Base-by-base conservation (phyloP, 2,797 vertebrate species). In the Champsocephalus gunnari region DNA sequence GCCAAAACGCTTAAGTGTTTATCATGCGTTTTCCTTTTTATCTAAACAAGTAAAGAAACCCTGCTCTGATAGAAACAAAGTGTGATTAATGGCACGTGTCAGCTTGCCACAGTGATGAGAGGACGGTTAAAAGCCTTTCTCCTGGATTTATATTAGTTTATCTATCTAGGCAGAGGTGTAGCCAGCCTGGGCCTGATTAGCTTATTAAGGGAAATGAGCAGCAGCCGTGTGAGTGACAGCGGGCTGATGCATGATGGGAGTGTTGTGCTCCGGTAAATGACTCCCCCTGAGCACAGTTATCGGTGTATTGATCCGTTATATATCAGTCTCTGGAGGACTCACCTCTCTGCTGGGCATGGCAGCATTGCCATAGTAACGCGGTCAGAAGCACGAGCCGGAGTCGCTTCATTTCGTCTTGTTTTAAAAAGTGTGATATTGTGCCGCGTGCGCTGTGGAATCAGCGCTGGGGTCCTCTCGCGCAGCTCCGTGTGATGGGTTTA, bases 331-430 rank as follows among this genome's bases (percentile, higher is more conserved):
- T 12, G 3, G 28, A 13, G 62, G 48, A 86, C 93, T 94, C 80
- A 94, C 93, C 93, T 91, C 92, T 92, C 77, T 93, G 93, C 88
- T 92, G 90, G 60, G 67, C 79, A 14, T 19, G 57, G 87, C 86
- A 73, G 66, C 78, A 81, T 87, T 84, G 90, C 90, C 90, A 92
- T 82, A 92, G 89, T 81, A 91, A 86, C 86, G 84, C 80, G 63
- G 75, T 12, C 4, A 91, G 47, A 19, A 92, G 80, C 77, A 47
- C 68, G 72, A 87, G 69, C 63, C 74, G 38, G 51, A 78, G 50
- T 6, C 49, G 75, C 86, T 38, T 73, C 92, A 93, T 93, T 16
- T 75, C 44, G 66, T 79, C 49, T 57, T 1, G 1, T 49, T 51
- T 8, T 12, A 54, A 28, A 38, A 34, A n/a, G 16, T 73, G 17